Evolutionary conservation across 2,888 invertebrate genomes (phyloP).

Genomic region (Scaptomyza reducta): DNA sequence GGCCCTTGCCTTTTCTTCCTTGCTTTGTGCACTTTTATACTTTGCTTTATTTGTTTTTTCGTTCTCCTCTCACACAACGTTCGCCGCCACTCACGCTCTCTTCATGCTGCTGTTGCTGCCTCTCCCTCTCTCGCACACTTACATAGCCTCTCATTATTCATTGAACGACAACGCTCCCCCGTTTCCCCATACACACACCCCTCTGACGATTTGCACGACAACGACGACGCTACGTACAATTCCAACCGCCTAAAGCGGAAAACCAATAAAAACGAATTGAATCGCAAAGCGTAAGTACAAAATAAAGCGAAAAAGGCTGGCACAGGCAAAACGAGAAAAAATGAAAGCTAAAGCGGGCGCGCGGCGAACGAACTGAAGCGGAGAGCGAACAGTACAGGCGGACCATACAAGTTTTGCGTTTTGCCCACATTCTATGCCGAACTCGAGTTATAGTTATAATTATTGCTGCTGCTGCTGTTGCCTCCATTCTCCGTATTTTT

Average conservation of each 20-base stretch:
- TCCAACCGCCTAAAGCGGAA: slow-evolving; percentile 81
- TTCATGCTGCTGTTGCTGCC: slow-evolving; percentile 31
- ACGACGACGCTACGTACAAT: slow-evolving; percentile 71
- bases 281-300: slow-evolving; percentile 79
- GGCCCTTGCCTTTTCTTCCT: slow-evolving; percentile 49
- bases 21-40: slow-evolving; percentile 74
- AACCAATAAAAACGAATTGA: slow-evolving; percentile 80
- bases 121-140: slow-evolving; percentile 51
- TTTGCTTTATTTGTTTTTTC: slow-evolving; percentile 76
- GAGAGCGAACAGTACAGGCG: slow-evolving; percentile 71
- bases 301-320: slow-evolving; percentile 75
- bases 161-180: slow-evolving; percentile 68
- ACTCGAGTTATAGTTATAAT: slow-evolving; percentile 80
- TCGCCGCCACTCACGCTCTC: slow-evolving; percentile 45
- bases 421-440: slow-evolving; percentile 70
- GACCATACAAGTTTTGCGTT: slow-evolving; percentile 76
- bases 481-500: slow-evolving; percentile 56
- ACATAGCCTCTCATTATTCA: slow-evolving; percentile 78
- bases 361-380: slow-evolving; percentile 41
- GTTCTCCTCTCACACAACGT: slow-evolving; percentile 54
- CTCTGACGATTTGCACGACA: slow-evolving; percentile 61
- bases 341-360: slow-evolving; percentile 73
- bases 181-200: slow-evolving; percentile 46
- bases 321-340: slow-evolving; percentile 66
- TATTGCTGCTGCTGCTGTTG: slow-evolving; percentile 71